Evolutionary conservation across 2,113 vertebrate species (phyloP), one percentile per base, ranked within the genome.

Genomic region (Cathartes aura): DNA sequence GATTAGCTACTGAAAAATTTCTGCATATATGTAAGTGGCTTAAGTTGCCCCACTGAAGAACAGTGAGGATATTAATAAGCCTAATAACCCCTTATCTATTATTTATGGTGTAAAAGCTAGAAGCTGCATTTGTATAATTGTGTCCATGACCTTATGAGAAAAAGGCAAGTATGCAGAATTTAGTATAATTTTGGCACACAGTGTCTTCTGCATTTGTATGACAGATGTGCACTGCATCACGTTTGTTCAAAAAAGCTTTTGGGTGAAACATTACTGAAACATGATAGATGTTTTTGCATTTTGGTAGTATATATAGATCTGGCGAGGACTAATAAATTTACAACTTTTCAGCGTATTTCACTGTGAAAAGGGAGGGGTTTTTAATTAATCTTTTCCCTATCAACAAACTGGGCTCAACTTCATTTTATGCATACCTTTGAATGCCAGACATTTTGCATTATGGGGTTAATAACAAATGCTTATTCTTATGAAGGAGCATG

Each of bases 381-480:
- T 40, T 45, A 82, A 75, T 83, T 48, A 70, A 66, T 64, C 32
- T 72, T 85, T 91, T 71, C 36, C 52, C 30, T 75, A 11, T 40
- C 50, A 91, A 70, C n/a, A 79, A 82, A 58, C 45, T 66, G 45
- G 16, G 38, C 56, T 96, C 30, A 47, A 24, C 43, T 80, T 89
- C n/a, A 45, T 80, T 82, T 85, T 36, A 40, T 76, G 64, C 74
- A 53, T 59, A 88, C 62, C 74, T 93, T 82, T 90, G 87, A 72
- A 86, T 80, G 91, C 84, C 87, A 96, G 94, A 79, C 91, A 82
- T 91, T 93, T 92, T 88, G 82, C 73, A 93, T 90, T 89, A 94
- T 7, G 27, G 72, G 87, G 97, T 96, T 97, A 96, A 97, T 94
- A 95, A 92, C 91, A 94, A 96, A 91, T 67, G 89, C 84, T 96